Evolutionary conservation across 2,888 invertebrate species (phyloP).

Genomic region (Hydriomena furcata): DNA sequence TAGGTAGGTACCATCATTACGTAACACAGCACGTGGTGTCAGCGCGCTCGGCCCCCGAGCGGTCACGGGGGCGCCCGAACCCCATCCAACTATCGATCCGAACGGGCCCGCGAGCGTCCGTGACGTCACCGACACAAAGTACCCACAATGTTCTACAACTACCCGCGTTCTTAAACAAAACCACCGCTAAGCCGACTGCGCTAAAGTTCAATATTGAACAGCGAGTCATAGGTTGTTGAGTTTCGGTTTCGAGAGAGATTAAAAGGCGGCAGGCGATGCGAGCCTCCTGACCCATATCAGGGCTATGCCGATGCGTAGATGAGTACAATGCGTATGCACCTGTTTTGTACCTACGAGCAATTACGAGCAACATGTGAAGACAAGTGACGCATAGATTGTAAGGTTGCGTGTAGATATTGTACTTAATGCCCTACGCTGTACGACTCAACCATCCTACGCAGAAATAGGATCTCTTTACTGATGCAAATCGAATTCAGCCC

Average conservation of each 20-base stretch:
- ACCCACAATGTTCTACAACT: slow-evolving; percentile 4
- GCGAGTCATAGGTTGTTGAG: slow-evolving; percentile 8
- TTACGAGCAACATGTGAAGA: slow-evolving; percentile 39
- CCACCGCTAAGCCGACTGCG: slow-evolving; percentile 5
- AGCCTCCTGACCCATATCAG: slow-evolving; percentile 76
- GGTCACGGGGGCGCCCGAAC: slow-evolving; percentile 54
- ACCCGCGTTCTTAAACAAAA: slow-evolving; percentile 20
- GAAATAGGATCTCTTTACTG: not conserved
- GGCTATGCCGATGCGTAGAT: slow-evolving; percentile 48
- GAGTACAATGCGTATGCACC: slow-evolving; percentile 69
- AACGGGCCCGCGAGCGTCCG: slow-evolving; percentile 53
- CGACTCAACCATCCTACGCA: not conserved
- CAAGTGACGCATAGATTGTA: slow-evolving; percentile 13
- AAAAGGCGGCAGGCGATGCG: slow-evolving; percentile 46
- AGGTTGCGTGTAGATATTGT: not conserved
- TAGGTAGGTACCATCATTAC: slow-evolving; percentile 64
- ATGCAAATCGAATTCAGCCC: not conserved
- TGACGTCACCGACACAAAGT: slow-evolving; percentile 65
- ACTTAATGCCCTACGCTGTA: not conserved
- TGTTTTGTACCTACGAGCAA: slow-evolving; percentile 43
- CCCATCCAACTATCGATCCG: slow-evolving; percentile 34
- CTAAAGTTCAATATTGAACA: slow-evolving; percentile 20
- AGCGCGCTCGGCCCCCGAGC: slow-evolving; percentile 47
- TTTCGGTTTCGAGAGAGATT: slow-evolving; percentile 33
- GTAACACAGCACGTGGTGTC: slow-evolving; percentile 73